Conservation (phyloP, 2,888 invertebrate genomes). For the Pharmacophagus antenor region DNA sequence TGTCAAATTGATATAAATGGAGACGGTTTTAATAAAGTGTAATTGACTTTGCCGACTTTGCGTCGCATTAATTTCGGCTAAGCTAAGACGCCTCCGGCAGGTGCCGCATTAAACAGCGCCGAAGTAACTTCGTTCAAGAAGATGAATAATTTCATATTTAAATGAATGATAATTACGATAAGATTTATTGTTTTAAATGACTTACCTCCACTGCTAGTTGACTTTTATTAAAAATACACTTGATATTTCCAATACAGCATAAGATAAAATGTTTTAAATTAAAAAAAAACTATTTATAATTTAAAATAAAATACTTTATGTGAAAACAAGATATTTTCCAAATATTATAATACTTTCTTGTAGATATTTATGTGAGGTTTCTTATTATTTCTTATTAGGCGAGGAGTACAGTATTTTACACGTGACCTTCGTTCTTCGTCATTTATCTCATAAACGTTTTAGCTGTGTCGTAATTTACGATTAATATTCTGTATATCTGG, state of each 20-base stretch:
- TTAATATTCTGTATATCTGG: background rate
- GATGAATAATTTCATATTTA: conserved; percentile 75
- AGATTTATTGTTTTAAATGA: conserved; percentile 61
- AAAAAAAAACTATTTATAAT: too few species aligned
- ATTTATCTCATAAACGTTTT: conserved; percentile 2
- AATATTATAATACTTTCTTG: background rate
- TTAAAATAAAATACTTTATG: too few species aligned
- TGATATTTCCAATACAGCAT: background rate
- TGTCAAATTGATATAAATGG: conserved; percentile 82
- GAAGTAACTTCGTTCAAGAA: conserved; percentile 66
- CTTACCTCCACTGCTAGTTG: background rate
- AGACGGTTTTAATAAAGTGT: conserved; percentile 81
- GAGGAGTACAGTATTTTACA: background rate
- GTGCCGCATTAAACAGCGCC: conserved; percentile 74
- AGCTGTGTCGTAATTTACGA: background rate
- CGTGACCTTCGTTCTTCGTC: background rate
- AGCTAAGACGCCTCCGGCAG: conserved; percentile 77
- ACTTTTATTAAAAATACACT: conserved; percentile 10
- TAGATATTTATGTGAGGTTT: background rate
- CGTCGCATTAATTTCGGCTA: conserved; percentile 79
- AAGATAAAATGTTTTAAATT: too few species aligned
- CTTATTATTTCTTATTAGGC: too few species aligned
- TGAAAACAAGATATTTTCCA: too few species aligned
- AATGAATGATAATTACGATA: conserved; percentile 76
- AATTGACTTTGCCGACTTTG: conserved; percentile 81